Evolutionary conservation across 2,113 vertebrate genomes (phyloP).

Genomic region (Boulengeromyrus knoepffleri): DNA sequence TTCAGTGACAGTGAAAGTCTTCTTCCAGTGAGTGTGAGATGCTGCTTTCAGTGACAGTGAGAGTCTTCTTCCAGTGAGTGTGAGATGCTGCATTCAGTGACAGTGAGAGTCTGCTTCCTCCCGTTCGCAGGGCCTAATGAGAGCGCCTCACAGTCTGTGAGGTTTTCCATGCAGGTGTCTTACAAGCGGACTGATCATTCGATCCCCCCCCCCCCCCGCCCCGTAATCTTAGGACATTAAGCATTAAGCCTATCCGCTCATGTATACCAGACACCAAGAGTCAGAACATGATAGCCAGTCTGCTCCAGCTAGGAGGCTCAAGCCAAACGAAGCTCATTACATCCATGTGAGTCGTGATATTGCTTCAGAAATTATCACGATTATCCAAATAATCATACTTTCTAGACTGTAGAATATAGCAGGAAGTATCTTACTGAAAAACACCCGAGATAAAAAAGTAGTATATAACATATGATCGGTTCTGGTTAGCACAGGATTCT

Average conservation of each 20-base stretch:
- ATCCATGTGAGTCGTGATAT: neutral
- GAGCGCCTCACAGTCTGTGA: neutral
- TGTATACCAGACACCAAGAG: constrained; percentile 14
- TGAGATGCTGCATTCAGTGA: neutral
- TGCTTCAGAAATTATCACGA: neutral
- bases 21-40: no score
- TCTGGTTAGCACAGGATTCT: neutral
- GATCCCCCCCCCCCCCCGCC: constrained; percentile 33
- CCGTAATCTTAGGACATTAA: constrained; percentile 49
- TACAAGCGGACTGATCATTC: constrained; percentile 32
- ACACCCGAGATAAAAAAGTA: neutral
- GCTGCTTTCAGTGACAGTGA: neutral
- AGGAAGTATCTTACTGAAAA: neutral
- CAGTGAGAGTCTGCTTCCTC: neutral
- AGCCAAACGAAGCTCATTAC: neutral
- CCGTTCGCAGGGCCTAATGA: neutral
- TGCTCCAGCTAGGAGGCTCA: neutral
- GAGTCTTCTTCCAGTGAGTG: neutral
- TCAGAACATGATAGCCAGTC: constrained; percentile 9
- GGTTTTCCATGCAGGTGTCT: constrained; percentile 31
- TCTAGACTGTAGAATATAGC: neutral
- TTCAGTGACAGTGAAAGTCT: no score
- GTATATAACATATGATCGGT: neutral
- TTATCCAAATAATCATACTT: neutral
- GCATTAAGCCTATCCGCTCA: constrained; percentile 20